Evolutionary conservation across 2,797 vertebrate species (phyloP).

Genomic region (Myotis findleyi): DNA sequence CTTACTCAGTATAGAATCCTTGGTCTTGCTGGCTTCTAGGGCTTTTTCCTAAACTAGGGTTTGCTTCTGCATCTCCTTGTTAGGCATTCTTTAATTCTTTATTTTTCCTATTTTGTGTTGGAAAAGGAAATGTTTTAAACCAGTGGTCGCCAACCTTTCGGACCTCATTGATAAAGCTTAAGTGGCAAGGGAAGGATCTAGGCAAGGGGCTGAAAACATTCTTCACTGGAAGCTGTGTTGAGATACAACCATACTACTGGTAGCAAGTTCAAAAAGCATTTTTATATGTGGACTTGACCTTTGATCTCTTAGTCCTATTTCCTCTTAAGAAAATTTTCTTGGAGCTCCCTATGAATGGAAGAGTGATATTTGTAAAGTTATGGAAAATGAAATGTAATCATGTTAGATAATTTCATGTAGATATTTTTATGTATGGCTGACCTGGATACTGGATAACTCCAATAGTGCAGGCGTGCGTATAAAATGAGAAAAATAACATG

Average conservation of each 20-base stretch:
- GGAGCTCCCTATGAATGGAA: background rate
- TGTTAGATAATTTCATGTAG: background rate
- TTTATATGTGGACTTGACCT: background rate
- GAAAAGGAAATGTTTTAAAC: slow-evolving; percentile 8
- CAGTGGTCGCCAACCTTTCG: background rate
- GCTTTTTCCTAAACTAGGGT: slow-evolving; percentile 67
- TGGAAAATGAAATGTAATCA: slow-evolving; percentile 7
- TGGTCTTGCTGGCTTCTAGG: slow-evolving; percentile 67
- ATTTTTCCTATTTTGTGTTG: background rate
- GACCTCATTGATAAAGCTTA: background rate
- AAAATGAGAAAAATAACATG: background rate
- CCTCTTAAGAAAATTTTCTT: slow-evolving; percentile 25
- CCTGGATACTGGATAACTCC: background rate
- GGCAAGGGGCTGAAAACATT: background rate
- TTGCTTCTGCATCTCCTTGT: background rate
- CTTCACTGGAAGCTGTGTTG: background rate
- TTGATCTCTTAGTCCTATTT: background rate
- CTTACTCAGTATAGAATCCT: background rate
- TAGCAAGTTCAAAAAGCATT: slow-evolving; percentile 14
- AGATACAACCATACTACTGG: background rate
- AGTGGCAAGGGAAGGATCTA: background rate
- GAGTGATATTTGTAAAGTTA: background rate
- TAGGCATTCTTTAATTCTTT: background rate
- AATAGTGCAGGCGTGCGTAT: background rate
- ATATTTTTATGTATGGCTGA: background rate